Evolutionary conservation across 1,140 invertebrate species (phyloP).

Genomic region (Heliconius nattereri): DNA sequence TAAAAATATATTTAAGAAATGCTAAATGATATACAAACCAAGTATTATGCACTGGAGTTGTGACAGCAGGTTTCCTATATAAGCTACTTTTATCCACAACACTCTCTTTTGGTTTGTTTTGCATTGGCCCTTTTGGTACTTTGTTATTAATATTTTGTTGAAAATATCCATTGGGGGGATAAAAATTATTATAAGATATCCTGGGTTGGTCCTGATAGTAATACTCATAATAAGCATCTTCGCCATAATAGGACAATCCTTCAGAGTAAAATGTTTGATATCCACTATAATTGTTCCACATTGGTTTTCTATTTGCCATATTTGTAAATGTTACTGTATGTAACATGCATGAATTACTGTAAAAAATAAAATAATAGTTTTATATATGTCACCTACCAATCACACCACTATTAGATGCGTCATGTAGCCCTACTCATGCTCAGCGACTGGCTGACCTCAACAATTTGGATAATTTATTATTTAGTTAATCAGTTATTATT

Average conservation of each 20-base stretch:
- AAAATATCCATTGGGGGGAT: neutral
- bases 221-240: neutral
- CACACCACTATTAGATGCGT: too few species aligned
- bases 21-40: neutral
- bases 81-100: slow-evolving; percentile 5
- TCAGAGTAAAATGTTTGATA: slow-evolving; percentile 5
- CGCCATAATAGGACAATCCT: neutral
- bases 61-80: neutral
- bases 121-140: neutral
- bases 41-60: neutral
- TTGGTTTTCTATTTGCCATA: slow-evolving; percentile 4
- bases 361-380: too few species aligned
- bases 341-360: too few species aligned
- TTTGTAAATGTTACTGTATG: neutral
- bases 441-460: too few species aligned
- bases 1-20: too few species aligned
- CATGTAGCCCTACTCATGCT: too few species aligned
- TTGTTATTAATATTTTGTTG: neutral
- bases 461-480: too few species aligned
- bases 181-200: neutral
- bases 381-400: too few species aligned
- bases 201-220: neutral
- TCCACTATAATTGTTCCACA: neutral
- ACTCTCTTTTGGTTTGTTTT: neutral
- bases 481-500: too few species aligned